Evolutionary conservation across 2,888 invertebrate genomes (phyloP), one percentile per base, ranked within the genome.

Genomic region (Pycnomerus fuliginosus): DNA sequence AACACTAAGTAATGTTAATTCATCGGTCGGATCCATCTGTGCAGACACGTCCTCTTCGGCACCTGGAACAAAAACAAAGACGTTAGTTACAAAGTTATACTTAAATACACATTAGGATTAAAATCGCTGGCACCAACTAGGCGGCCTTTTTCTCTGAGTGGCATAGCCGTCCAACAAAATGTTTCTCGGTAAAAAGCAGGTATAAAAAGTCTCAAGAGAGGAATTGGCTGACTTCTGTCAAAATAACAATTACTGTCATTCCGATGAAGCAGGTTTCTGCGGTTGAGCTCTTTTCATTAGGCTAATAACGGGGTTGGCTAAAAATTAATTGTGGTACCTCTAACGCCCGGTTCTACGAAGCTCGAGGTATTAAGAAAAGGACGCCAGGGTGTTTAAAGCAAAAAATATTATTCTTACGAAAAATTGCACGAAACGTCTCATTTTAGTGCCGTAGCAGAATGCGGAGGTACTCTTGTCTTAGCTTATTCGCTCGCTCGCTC

Each of bases 181-280:
- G 4, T 2, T 13, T 30, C 30, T 3, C 5, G n/a, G 1, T 4
- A 7, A 10, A 8, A 16, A 10, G 15, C 20, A 23, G 17, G 11
- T 15, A 7, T 25, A 10, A 23, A 11, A 7, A 33, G 5, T 5
- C n/a, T 16, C 41, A 32, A 37, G 14, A 34, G 24, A 17, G 33
- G 24, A 25, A 13, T 11, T 52, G 58, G 50, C 30, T 56, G 47
- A 52, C 55, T 58, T 40, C 40, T 51, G 58, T 53, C 53, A 52
- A 61, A 62, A 58, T 56, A 58, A 60, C 62, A 61, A 67, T 69
- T 62, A 65, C 67, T 66, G 67, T 67, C 64, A 66, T 65, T 67
- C 48, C 44, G 49, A 52, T 46, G 47, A 53, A 58, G 52, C 50
- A 55, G 48, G 56, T 60, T 61, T 61, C 53, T 62, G 61, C 63